A percentile compares a stretch with the other conserved stretches of the same genome.
phyloP scores from a whole-genome alignment of 2,888 invertebrate species.

The Lasioglossum lativentre region DNA sequence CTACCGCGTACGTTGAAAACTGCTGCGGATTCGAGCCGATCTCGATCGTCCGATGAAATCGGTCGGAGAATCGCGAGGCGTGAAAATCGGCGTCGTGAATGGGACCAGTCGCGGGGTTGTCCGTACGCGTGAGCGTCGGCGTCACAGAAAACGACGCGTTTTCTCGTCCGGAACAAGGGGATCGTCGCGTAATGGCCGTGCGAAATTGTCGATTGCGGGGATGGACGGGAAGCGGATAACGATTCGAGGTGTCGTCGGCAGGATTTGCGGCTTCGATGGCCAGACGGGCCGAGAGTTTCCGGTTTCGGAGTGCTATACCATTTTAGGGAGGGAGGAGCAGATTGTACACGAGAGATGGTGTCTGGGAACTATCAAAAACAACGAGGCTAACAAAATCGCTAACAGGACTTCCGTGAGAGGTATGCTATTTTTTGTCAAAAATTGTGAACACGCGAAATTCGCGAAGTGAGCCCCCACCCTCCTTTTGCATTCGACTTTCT shows the following conservation, averaged over 20 bases:
- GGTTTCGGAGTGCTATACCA: neutral
- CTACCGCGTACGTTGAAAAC: neutral
- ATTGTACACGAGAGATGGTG: neutral
- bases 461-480: neutral
- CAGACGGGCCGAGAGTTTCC: neutral
- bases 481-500: neutral
- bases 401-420: neutral
- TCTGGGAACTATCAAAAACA: neutral
- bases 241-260: slow-evolving; percentile 15
- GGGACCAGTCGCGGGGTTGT: neutral
- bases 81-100: neutral
- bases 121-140: neutral
- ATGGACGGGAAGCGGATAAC: neutral
- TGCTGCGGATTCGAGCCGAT: neutral
- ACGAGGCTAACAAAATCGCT: neutral
- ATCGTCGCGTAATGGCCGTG: neutral
- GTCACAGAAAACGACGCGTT: slow-evolving; percentile 10
- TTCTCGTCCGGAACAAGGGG: slow-evolving; percentile 1
- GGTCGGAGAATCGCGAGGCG: neutral
- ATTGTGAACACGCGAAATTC: neutral
- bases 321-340: neutral
- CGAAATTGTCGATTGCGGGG: neutral
- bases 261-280: slow-evolving; percentile 7
- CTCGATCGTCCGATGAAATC: neutral
- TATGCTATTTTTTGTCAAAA: neutral